A percentile compares a stretch with the other conserved stretches of the same genome.
These are phyloP conservation scores for Solea senegalensis DNA, from an alignment of 2,113 vertebrate genomes.

Conservation along the genomic window DNA sequence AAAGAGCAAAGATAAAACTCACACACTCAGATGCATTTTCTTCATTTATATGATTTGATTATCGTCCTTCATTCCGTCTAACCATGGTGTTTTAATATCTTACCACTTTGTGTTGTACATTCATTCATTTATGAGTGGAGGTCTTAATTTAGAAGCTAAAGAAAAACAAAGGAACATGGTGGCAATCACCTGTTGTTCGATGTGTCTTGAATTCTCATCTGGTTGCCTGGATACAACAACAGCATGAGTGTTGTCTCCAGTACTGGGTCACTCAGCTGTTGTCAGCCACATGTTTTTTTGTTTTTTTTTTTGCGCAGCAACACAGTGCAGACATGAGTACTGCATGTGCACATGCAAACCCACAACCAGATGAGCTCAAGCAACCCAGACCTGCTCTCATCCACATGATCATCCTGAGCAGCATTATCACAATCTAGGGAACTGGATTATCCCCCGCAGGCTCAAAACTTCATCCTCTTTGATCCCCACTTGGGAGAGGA, in stretches of 20 bases:
- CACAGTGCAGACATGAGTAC: constrained; percentile 22
- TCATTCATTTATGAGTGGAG: constrained; percentile 8
- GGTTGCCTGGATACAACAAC: constrained; percentile 67
- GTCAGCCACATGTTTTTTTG: constrained; percentile 38
- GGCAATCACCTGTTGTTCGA: constrained; percentile 58
- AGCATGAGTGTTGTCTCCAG: constrained; percentile 41
- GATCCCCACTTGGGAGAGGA: constrained; percentile 67
- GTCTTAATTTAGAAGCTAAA: constrained; percentile 23
- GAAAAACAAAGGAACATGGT: constrained; percentile 34
- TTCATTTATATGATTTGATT: too few species aligned
- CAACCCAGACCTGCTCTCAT: constrained; percentile 48
- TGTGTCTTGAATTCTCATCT: constrained; percentile 54
- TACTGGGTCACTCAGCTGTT: constrained; percentile 39
- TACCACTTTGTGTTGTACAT: neutral
- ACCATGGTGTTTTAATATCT: too few species aligned
- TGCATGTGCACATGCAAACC: neutral
- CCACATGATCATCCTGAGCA: constrained; percentile 66
- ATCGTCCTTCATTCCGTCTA: too few species aligned
- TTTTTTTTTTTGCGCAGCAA: constrained; percentile 5
- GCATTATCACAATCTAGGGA: constrained; percentile 80
- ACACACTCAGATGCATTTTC: too few species aligned
- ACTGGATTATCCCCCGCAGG: constrained; percentile 75
- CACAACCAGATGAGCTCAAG: constrained; percentile 13
- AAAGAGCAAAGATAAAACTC: too few species aligned
- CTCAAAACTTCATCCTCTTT: constrained; percentile 76